These are phyloP conservation scores for Galaxea fascicularis DNA, from an alignment of 92 coral and sea anemone genomes.

Conservation along the genomic window DNA sequence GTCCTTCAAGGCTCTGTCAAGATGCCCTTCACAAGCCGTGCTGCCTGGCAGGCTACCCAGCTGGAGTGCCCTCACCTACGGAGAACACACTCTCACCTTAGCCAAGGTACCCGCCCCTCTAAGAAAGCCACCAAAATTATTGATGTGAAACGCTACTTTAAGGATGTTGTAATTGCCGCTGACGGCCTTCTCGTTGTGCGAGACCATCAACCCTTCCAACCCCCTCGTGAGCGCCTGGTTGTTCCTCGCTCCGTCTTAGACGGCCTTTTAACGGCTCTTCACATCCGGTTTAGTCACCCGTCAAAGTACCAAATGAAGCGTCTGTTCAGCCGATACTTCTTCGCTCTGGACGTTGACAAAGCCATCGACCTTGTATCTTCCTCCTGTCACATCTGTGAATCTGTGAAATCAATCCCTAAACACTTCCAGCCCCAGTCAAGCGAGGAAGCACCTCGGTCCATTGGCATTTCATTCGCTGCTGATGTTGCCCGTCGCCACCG, in stretches of 20 bases:
- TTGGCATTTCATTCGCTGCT: constrained; percentile 44
- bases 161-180: constrained; percentile 46
- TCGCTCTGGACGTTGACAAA: constrained; percentile 37
- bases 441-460: constrained; percentile 29
- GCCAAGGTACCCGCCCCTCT: constrained; percentile 58
- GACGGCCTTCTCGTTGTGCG: constrained; percentile 40
- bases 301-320: constrained; percentile 37
- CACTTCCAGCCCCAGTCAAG: constrained; percentile 57
- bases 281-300: constrained; percentile 46
- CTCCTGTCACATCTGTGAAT: constrained; percentile 47
- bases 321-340: constrained; percentile 39
- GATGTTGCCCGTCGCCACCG: constrained; percentile 40
- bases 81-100: constrained; percentile 57
- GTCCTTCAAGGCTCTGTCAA: constrained; percentile 55
- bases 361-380: constrained; percentile 34
- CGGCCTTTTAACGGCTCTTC: constrained; percentile 38
- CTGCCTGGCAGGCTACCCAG: constrained; percentile 60
- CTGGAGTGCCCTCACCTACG: constrained; percentile 59
- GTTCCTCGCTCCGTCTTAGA: constrained; percentile 42
- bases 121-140: constrained; percentile 56
- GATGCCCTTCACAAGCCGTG: constrained; percentile 58
- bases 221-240: constrained; percentile 2
- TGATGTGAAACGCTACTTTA: no score
- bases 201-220: constrained; percentile 8
- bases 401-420: constrained; percentile 10